These are phyloP conservation scores for Ctenochaetus hawaiiensis DNA, from an alignment of 2,797 vertebrate species.

Conservation along the genomic window DNA sequence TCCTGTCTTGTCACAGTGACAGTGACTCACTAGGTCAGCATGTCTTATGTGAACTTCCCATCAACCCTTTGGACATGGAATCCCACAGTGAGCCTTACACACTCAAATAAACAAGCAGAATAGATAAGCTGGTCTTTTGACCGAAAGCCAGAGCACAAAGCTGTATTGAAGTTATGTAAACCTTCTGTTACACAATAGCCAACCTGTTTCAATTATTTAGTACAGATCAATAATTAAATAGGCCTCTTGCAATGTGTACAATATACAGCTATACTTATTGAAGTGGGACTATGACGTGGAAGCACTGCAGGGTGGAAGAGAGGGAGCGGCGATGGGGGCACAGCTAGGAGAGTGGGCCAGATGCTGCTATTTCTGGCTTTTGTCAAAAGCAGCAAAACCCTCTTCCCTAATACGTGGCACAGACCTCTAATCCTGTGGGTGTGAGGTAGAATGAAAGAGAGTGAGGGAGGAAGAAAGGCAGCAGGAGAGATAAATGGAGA, in stretches of 20 bases:
- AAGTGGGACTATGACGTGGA: slow-evolving; percentile 65
- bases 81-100: slow-evolving; percentile 49
- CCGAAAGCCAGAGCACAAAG: slow-evolving; percentile 48
- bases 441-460: slow-evolving; percentile 80
- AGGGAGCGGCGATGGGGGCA: slow-evolving; percentile 53
- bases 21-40: slow-evolving; percentile 59
- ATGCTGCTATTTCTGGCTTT: slow-evolving; percentile 83
- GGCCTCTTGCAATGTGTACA: slow-evolving; percentile 53
- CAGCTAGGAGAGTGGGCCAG: slow-evolving; percentile 70
- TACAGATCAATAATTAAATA: slow-evolving; percentile 74
- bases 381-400: slow-evolving; percentile 81
- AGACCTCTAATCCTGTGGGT: slow-evolving; percentile 83
- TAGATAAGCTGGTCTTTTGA: slow-evolving; percentile 56
- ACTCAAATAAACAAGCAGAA: slow-evolving; percentile 59
- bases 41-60: slow-evolving; percentile 51
- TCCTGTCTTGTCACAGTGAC: slow-evolving; percentile 37
- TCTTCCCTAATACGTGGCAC: slow-evolving; percentile 77
- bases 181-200: slow-evolving; percentile 74
- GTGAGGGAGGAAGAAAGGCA: slow-evolving; percentile 73
- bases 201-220: slow-evolving; percentile 76
- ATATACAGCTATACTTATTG: slow-evolving; percentile 54
- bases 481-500: slow-evolving; percentile 80
- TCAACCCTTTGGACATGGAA: slow-evolving; percentile 48
- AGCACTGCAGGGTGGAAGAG: slow-evolving; percentile 50
- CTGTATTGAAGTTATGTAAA: slow-evolving; percentile 74